Evolutionary conservation across 2,113 vertebrate species (phyloP), one percentile per base, ranked within the genome.

Genomic region (Cinclus mexicanus): DNA sequence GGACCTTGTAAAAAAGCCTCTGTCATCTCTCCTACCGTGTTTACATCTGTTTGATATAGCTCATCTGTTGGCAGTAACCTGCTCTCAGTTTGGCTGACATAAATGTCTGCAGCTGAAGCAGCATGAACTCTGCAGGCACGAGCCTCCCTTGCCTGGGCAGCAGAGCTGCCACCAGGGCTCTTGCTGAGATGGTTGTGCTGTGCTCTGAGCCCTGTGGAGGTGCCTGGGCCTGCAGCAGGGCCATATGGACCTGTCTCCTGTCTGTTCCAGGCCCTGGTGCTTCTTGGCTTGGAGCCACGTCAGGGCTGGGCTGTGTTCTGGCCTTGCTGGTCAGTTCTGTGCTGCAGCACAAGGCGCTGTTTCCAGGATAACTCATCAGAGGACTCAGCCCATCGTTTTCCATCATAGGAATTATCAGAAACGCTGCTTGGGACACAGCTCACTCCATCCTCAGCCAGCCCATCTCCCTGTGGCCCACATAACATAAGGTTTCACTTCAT

Each of bases 1-100:
- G 72, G 76, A 93, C 60, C 61, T 90, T 70, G 46, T 74, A 65
- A 90, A 88, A 94, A 77, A 74, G 46, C 55, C 33, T 77, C 80
- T 2, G 1, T 68, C 83, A 44, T 53, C 87, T 79, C 41, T 79
- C 91, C 91, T 57, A 9, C 93, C 92, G 89, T 83, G 87, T 78
- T 91, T 92, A 81, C 91, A 89, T 89, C 94, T 94, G 93, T 78
- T 94, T 88, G 56, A 8, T 65, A 63, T 1, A 83, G 64, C 50
- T 94, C 60, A 61, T 72, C 80, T 74, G 59, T 19, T 84, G 89
- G 89, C 80, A 89, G 37, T 24, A 77, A 86, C 41, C 69, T 86
- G 83, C 76, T 69, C 81, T 90, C 61, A 12, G 63, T 83, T 69
- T 76, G 83, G 77, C 70, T 90, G 41, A 89, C 59, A 64, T 33